These are phyloP conservation scores for Anhinga anhinga DNA, from an alignment of 2,113 vertebrate genomes.

Conservation along the genomic window DNA sequence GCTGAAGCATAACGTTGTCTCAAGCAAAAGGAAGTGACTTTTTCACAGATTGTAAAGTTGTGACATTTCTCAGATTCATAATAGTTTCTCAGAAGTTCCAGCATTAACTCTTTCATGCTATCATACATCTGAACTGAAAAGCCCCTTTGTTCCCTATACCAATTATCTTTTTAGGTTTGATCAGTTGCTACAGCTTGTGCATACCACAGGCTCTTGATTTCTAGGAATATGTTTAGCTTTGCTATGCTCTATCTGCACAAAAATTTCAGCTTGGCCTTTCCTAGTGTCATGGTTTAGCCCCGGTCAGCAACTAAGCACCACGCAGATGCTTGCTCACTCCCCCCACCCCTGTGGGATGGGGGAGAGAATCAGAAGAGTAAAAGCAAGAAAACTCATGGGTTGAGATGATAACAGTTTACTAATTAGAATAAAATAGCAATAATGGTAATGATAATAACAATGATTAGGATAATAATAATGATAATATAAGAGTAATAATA, in stretches of 20 bases:
- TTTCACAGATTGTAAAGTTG: slow-evolving; percentile 4
- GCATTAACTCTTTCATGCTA: neutral
- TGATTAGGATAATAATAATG: too few species aligned
- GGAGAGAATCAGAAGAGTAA: too few species aligned
- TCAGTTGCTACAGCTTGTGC: neutral
- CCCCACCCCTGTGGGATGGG: too few species aligned
- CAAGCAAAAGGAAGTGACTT: neutral
- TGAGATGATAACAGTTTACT: too few species aligned
- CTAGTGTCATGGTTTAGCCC: too few species aligned
- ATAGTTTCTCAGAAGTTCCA: slow-evolving; percentile 24
- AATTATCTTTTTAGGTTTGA: neutral
- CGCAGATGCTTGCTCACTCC: too few species aligned
- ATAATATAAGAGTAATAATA: too few species aligned
- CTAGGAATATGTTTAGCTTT: neutral
- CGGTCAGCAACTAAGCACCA: too few species aligned
- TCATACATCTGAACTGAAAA: neutral
- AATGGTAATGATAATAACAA: too few species aligned
- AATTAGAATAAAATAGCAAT: too few species aligned
- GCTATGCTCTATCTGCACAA: neutral
- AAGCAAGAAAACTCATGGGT: too few species aligned
- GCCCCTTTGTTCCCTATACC: neutral
- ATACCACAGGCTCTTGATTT: neutral
- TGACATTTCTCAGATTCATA: slow-evolving; percentile 42
- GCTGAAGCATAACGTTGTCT: neutral
- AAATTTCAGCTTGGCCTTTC: neutral